Evolutionary conservation across 2,113 vertebrate genomes (phyloP).

Genomic region (Eleginops maclovinus): DNA sequence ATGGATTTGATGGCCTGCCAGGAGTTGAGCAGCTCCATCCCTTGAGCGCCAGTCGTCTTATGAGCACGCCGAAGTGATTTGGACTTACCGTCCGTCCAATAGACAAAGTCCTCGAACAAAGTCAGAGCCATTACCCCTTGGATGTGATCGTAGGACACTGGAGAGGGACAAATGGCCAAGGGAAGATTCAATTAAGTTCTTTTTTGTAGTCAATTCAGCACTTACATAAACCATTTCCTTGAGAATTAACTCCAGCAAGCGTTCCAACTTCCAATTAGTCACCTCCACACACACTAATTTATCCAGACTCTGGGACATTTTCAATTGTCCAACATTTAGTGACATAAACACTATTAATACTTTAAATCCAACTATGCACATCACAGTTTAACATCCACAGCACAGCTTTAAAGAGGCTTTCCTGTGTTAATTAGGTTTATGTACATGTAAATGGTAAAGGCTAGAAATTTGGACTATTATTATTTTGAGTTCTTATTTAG

Average conservation of each 20-base stretch:
- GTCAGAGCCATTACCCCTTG: constrained; percentile 96
- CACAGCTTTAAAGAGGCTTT: no score
- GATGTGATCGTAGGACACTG: constrained; percentile 95
- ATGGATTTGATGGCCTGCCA: constrained; percentile 98
- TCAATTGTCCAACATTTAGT: neutral
- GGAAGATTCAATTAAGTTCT: neutral
- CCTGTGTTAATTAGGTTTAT: no score
- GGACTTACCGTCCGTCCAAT: constrained; percentile 98
- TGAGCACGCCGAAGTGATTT: constrained; percentile 96
- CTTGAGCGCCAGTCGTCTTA: constrained; percentile 93
- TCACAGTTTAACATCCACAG: neutral
- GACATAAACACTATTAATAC: neutral
- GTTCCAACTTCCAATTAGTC: neutral
- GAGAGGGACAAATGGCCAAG: constrained; percentile 73
- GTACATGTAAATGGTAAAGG: no score
- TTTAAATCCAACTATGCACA: neutral
- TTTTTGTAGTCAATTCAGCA: neutral
- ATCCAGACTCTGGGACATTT: neutral
- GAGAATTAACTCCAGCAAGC: neutral
- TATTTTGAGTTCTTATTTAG: no score
- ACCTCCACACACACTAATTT: neutral
- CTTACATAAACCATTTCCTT: neutral
- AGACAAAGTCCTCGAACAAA: constrained; percentile 98
- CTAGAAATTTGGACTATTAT: no score
- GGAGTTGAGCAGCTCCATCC: constrained; percentile 93